phyloP scores from a whole-genome alignment of 2,888 invertebrate genomes.

The Parelbella ahira region DNA sequence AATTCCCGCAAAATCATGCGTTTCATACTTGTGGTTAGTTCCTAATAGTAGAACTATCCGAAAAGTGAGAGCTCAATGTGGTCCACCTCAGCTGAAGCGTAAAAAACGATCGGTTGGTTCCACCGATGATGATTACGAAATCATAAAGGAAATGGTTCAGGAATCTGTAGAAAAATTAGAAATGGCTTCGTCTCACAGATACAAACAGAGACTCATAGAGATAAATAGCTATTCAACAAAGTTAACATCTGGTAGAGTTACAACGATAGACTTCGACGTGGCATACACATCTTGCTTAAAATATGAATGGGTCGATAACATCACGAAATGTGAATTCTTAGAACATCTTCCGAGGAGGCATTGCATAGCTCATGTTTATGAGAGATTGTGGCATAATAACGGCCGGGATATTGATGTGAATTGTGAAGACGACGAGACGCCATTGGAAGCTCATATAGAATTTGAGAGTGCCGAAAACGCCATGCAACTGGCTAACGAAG shows the following conservation, averaged over 20 bases:
- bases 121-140: slow-evolving; percentile 41
- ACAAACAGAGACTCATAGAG: slow-evolving; percentile 57
- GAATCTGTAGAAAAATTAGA: slow-evolving; percentile 59
- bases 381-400: slow-evolving; percentile 57
- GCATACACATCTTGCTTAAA: slow-evolving; percentile 66
- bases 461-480: slow-evolving; percentile 54
- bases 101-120: slow-evolving; percentile 44
- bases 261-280: slow-evolving; percentile 65
- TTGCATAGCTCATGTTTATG: slow-evolving; percentile 56
- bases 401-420: slow-evolving; percentile 55
- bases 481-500: slow-evolving; percentile 51
- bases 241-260: slow-evolving; percentile 54
- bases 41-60: slow-evolving; percentile 44
- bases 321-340: slow-evolving; percentile 54
- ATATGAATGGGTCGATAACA: slow-evolving; percentile 59
- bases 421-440: slow-evolving; percentile 60
- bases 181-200: slow-evolving; percentile 53
- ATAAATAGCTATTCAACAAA: slow-evolving; percentile 58
- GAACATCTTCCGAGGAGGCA: slow-evolving; percentile 61
- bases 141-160: slow-evolving; percentile 48
- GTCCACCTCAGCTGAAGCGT: slow-evolving; percentile 28
- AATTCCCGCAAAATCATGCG: slow-evolving; percentile 43
- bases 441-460: slow-evolving; percentile 53
- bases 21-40: slow-evolving; percentile 46
- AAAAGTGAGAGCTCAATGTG: slow-evolving; percentile 41